These are phyloP conservation scores for Enteromius treurensis DNA, from an alignment of 2,797 vertebrate species.

Conservation along the genomic window DNA sequence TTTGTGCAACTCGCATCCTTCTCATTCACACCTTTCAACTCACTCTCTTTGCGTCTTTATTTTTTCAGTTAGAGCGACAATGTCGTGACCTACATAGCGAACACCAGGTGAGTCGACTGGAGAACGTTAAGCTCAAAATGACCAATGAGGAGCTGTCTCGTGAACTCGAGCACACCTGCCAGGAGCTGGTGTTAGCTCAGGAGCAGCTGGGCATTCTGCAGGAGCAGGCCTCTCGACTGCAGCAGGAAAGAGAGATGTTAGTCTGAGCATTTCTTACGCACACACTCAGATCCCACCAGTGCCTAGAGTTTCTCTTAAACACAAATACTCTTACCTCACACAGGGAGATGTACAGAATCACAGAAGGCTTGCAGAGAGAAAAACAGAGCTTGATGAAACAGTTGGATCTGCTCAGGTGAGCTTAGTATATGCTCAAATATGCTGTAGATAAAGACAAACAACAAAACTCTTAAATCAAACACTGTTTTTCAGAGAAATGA, in stretches of 20 bases:
- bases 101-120: constrained; percentile 84
- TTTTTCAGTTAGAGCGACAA: constrained; percentile 83
- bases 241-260: constrained; percentile 90
- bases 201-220: constrained; percentile 86
- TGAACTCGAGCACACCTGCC: constrained; percentile 82
- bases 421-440: background rate
- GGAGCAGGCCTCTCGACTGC: constrained; percentile 80
- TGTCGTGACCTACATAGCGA: constrained; percentile 83
- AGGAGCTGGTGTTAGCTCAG: constrained; percentile 83
- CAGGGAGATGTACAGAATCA: constrained; percentile 90
- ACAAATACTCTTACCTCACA: constrained; percentile 21
- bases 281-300: background rate
- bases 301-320: background rate
- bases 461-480: background rate
- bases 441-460: background rate
- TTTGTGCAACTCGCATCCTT: background rate
- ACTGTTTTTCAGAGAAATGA: constrained; percentile 85
- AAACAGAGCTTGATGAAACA: constrained; percentile 90
- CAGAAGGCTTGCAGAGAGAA: constrained; percentile 89
- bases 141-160: constrained; percentile 86
- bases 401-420: constrained; percentile 89
- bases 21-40: background rate
- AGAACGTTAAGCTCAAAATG: constrained; percentile 89
- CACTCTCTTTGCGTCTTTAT: background rate
- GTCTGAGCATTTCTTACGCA: constrained; percentile 51